Evolutionary conservation across 2,888 invertebrate species (phyloP).

Genomic region (Torymus tubicola): DNA sequence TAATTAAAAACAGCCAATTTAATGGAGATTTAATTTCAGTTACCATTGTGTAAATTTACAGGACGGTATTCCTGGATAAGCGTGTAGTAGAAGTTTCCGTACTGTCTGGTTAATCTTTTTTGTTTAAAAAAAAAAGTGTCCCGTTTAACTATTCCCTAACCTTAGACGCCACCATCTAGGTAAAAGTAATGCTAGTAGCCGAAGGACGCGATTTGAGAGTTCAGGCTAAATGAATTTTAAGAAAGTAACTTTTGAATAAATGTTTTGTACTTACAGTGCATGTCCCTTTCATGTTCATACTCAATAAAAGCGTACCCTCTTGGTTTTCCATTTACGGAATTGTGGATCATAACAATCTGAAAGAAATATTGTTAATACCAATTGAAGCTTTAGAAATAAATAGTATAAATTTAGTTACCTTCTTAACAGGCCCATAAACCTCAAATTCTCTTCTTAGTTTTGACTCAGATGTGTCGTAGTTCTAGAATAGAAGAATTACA

Average conservation of each 20-base stretch:
- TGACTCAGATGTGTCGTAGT: slow-evolving; percentile 99
- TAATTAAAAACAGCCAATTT: slow-evolving; percentile 76
- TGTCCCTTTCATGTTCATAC: slow-evolving; percentile 99
- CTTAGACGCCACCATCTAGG: slow-evolving; percentile 45
- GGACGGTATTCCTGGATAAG: slow-evolving; percentile 69
- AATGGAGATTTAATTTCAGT: slow-evolving; percentile 66
- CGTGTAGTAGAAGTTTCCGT: slow-evolving; percentile 68
- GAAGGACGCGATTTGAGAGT: slow-evolving; percentile 32
- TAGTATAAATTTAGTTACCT: slow-evolving; percentile 79
- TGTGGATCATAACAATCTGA: slow-evolving; percentile 92
- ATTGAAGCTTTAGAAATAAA: not conserved
- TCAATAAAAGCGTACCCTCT: slow-evolving; percentile 99
- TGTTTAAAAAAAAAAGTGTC: slow-evolving; percentile 67
- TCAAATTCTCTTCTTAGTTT: slow-evolving; percentile 98
- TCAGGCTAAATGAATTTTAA: slow-evolving; percentile 31
- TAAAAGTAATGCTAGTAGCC: slow-evolving; percentile 28
- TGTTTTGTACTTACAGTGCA: slow-evolving; percentile 94
- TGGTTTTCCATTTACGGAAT: slow-evolving; percentile 93
- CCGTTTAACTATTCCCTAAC: slow-evolving; percentile 66
- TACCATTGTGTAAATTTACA: slow-evolving; percentile 69
- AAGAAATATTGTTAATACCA: slow-evolving; percentile 9
- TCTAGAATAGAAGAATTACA: slow-evolving; percentile 80
- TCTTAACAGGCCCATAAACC: slow-evolving; percentile 97
- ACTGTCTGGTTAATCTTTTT: slow-evolving; percentile 64
- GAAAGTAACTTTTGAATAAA: slow-evolving; percentile 11